Evolutionary conservation across 2,797 vertebrate genomes (phyloP), one percentile per base, ranked within the genome.

Genomic region (Morelia viridis): DNA sequence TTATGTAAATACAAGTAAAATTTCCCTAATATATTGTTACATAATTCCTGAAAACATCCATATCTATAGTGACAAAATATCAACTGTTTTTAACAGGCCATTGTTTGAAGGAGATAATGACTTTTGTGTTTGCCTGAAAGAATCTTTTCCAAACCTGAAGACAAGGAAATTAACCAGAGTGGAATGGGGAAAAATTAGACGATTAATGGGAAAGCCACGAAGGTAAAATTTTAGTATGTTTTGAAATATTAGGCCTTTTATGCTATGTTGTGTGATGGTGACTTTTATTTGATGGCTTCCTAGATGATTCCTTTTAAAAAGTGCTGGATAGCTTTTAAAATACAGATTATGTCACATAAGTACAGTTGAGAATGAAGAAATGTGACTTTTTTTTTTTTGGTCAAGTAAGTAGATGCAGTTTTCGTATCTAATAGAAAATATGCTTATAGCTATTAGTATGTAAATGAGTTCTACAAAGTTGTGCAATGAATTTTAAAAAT

Each of bases 61-160:
- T 35, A 71, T 89, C 13, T 19, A 91, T 93, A 90, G 86, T 94
- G 92, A 95, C 84, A 84, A 91, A 95, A 90, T 64, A 56, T 15
- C 17, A 93, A 93, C 95, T 97, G 7, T 97, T 96, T 96, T 97
- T 95, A 95, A 94, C 97, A 99, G 99, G 94, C 99, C 99, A 9
- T 98, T 99, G 91, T 99, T 99, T 98, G 99, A 99, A 97, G 99
- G 99, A 0, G 99, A 99, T 97, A 99, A 99, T 97, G 99, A 99
- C 95, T 99, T 99, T 97, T 99, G 99, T 97, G 97, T 99, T 90
- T 99, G 99, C 96, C 97, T 99, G 94, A 99, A 99, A 96, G 99
- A 99, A 95, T 99, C 99, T 94, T 99, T 99, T 93, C 99, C 99
- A 92, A 99, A 99, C 96, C 96, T 99, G 92, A 99, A 99, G 98